These are phyloP conservation scores for Epinephelus moara DNA, from an alignment of 2,113 vertebrate genomes.

Conservation along the genomic window DNA sequence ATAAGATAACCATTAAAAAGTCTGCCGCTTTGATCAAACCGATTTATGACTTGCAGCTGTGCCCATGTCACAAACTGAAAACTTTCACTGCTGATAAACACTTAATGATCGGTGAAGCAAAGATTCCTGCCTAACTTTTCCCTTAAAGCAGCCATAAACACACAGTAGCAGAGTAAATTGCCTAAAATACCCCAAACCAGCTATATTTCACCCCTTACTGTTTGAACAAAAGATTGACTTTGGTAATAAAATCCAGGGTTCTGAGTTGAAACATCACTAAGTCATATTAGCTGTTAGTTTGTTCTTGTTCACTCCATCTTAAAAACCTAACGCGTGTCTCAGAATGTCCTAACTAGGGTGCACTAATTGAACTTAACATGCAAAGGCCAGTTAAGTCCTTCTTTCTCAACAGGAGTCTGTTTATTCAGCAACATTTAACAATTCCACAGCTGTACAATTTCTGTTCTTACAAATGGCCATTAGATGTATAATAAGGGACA, in stretches of 20 bases:
- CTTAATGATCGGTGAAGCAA: too few species aligned
- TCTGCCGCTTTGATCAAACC: too few species aligned
- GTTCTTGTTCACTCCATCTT: neutral
- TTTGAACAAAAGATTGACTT: too few species aligned
- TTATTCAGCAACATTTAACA: neutral
- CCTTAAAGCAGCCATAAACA: neutral
- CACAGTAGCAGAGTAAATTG: neutral
- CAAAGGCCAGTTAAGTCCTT: neutral
- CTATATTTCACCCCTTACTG: neutral
- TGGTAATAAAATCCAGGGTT: too few species aligned
- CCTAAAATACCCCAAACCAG: neutral
- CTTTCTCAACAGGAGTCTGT: neutral
- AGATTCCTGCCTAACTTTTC: neutral
- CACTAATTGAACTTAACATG: neutral
- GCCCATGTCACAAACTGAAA: too few species aligned
- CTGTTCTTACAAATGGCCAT: neutral
- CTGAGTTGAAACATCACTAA: neutral
- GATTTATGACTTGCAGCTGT: too few species aligned
- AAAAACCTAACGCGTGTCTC: neutral
- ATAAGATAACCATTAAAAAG: neutral
- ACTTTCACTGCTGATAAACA: too few species aligned
- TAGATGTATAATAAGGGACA: neutral
- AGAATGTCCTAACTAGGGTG: neutral
- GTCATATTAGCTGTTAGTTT: neutral
- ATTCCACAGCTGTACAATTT: neutral